Conservation (phyloP, 92 coral and sea anemone species). For the Scolanthus callimorphus region DNA sequence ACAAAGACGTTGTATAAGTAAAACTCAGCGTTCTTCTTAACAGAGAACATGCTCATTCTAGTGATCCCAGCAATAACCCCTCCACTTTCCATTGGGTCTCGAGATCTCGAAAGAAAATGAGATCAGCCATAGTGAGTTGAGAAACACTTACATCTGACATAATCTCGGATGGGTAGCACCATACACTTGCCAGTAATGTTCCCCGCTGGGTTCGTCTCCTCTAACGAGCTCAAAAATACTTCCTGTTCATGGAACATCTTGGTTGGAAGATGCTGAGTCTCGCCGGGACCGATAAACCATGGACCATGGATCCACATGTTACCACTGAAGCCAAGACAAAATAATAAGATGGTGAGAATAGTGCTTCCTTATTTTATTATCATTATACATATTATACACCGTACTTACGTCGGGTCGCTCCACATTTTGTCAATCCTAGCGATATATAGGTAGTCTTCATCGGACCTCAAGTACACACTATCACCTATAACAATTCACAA, state of each 20-base stretch:
- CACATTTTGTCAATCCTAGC: slow-evolving; percentile 91
- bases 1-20: background rate
- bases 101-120: background rate
- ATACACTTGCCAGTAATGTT: slow-evolving; percentile 82
- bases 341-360: too few species aligned
- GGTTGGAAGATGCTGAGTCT: slow-evolving; percentile 92
- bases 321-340: slow-evolving; percentile 28
- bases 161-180: slow-evolving; percentile 92
- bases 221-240: slow-evolving; percentile 80
- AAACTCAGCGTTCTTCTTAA: too few species aligned
- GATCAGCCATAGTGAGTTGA: background rate
- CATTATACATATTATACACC: too few species aligned
- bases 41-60: too few species aligned
- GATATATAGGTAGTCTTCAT: slow-evolving; percentile 76
- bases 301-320: slow-evolving; percentile 86
- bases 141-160: slow-evolving; percentile 82
- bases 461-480: slow-evolving; percentile 80
- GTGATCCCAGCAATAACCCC: too few species aligned
- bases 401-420: slow-evolving; percentile 82
- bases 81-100: background rate
- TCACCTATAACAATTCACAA: too few species aligned
- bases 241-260: slow-evolving; percentile 97
- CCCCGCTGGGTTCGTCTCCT: slow-evolving; percentile 65
- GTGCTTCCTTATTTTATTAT: too few species aligned
- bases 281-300: slow-evolving; percentile 87